A percentile compares a stretch with the other conserved stretches of the same genome.
phyloP scores from a whole-genome alignment of 2,888 invertebrate genomes.

The Acleris laterana region DNA sequence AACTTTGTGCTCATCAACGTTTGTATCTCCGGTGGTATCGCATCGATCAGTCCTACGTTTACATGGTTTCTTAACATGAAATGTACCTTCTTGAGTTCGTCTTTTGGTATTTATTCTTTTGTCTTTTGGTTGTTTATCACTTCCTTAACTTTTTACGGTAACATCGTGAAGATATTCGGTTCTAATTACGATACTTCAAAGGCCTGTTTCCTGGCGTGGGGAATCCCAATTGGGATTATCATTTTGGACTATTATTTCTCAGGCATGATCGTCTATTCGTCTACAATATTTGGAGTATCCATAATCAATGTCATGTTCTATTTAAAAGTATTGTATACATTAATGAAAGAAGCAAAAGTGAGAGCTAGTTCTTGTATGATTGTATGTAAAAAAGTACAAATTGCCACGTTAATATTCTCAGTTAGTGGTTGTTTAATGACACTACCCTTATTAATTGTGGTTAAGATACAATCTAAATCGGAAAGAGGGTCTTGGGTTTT shows the following conservation, averaged over 20 bases:
- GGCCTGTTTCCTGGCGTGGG: not conserved
- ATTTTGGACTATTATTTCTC: not conserved
- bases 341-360: slow-evolving; percentile 1
- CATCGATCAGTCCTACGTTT: not conserved
- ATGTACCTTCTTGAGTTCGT: not conserved
- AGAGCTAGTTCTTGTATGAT: not conserved
- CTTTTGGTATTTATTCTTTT: not conserved
- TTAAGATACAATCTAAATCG: not conserved
- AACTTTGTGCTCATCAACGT: slow-evolving; percentile 14
- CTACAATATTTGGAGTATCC: not conserved
- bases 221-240: not conserved
- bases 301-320: not conserved
- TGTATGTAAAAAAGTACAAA: not conserved
- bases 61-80: not conserved
- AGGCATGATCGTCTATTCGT: not conserved
- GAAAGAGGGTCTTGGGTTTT: not conserved
- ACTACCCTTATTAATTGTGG: not conserved
- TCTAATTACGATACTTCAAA: slow-evolving; percentile 3
- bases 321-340: not conserved
- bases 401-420: slow-evolving; percentile 4
- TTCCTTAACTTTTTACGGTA: not conserved
- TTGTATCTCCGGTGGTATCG: not conserved
- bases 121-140: slow-evolving; percentile 7
- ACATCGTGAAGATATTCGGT: slow-evolving; percentile 2
- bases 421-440: slow-evolving; percentile 1